Percentiles rank a stretch among this genome's conserved stretches.
These are phyloP conservation scores for Apaloderma vittatum DNA, from an alignment of 2,113 vertebrate genomes.

Conservation along the genomic window DNA sequence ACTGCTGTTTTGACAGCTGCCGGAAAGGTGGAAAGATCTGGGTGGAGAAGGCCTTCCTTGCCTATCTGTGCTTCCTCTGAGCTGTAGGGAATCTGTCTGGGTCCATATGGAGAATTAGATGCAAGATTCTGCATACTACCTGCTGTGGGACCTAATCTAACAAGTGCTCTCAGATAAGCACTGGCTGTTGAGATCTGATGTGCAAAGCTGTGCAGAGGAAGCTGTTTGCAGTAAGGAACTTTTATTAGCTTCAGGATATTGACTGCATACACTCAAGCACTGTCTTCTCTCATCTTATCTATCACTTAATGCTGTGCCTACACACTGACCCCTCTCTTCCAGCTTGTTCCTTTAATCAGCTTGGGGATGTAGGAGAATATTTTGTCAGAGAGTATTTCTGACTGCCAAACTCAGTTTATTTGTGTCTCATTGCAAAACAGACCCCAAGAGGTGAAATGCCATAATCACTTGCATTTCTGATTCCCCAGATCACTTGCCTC, in stretches of 20 bases:
- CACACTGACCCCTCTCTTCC: slow-evolving; percentile 47
- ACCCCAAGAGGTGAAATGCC: slow-evolving; percentile 58
- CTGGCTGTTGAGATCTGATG: slow-evolving; percentile 28
- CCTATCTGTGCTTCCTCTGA: background rate
- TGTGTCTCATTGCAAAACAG: slow-evolving; percentile 42
- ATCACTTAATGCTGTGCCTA: slow-evolving; percentile 5
- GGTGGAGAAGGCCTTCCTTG: background rate
- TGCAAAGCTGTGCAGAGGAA: background rate
- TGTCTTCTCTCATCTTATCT: slow-evolving; percentile 58
- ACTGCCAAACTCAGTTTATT: slow-evolving; percentile 67
- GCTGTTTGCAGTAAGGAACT: slow-evolving; percentile 19
- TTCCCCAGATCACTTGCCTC: slow-evolving; percentile 47
- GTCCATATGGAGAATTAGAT: background rate
- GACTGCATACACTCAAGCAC: background rate
- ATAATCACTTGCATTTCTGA: slow-evolving; percentile 52
- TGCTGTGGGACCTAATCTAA: slow-evolving; percentile 23
- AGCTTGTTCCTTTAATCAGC: slow-evolving; percentile 51
- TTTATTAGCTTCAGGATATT: slow-evolving; percentile 30
- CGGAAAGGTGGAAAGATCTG: background rate
- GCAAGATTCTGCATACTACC: background rate
- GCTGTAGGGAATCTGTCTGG: background rate
- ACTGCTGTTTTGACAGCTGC: background rate
- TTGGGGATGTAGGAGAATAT: slow-evolving; percentile 41
- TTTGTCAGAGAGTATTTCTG: slow-evolving; percentile 51
- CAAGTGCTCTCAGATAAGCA: slow-evolving; percentile 35